Evolutionary conservation across 1,140 invertebrate species (phyloP), one percentile per base, ranked within the genome.

Genomic region (Artemia franciscana): DNA sequence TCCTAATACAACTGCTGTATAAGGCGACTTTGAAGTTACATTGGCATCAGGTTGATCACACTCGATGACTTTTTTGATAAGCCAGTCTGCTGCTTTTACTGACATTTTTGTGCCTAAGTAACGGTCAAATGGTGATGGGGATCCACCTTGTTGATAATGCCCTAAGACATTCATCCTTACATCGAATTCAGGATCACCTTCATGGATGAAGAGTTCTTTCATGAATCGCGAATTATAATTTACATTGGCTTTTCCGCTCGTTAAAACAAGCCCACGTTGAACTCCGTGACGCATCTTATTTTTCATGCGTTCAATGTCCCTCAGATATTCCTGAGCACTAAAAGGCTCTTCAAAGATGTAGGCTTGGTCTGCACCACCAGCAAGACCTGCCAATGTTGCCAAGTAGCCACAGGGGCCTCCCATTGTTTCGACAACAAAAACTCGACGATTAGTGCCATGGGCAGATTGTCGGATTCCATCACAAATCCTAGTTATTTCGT

Each of bases 211-310:
- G 12, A 99, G 76, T 62, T 89, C 81, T 68, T 88, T 84, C 69
- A 99, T 94, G 72, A 99, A 99, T 66, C 98, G 91, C 2, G 93
- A 97, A 64, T 87, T 90, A 72, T 98, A 98, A 72, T 98, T 94
- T 4, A 85, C 81, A 70, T 92, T 96, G 30, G 93, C 91, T 68
- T 88, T 90, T 73, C 99, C 96, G 73, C 96, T 97, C 65, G 82
- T 80, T 65, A 58, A 72, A 71, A 99, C 91, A 0, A 99, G 78
- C 66, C 95, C 95, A 67, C 94, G 80, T 66, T 96, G 89, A 9
- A 98, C 91, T 58, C 92, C 92, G 70, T 90, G 88, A 68, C 77
- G 76, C n/a, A n/a, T n/a, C n/a, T n/a, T n/a, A n/a, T n/a, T n/a
- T n/a, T n/a, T n/a, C n/a, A n/a, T n/a, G n/a, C n/a, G n/a, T n/a